Evolutionary conservation across 2,797 vertebrate species (phyloP).

Genomic region (Brachyalestes nurse): DNA sequence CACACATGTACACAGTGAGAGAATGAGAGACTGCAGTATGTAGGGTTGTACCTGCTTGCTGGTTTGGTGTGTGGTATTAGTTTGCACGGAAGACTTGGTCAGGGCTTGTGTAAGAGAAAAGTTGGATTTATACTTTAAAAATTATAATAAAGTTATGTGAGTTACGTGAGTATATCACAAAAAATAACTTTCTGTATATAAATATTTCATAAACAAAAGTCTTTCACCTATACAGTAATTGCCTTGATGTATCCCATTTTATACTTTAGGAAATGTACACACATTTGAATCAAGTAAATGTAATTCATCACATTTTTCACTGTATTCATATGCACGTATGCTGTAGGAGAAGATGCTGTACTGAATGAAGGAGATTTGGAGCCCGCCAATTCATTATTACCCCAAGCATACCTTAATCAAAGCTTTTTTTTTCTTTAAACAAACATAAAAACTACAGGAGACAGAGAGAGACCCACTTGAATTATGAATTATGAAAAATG

Average conservation of each 20-base stretch:
- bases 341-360: background rate
- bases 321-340: background rate
- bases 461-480: background rate
- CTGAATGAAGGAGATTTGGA: background rate
- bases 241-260: too few relatives aligned
- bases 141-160: background rate
- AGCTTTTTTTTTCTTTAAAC: background rate
- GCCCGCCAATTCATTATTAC: background rate
- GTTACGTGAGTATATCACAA: background rate
- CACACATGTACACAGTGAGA: conserved; percentile 24
- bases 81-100: background rate
- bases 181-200: too few relatives aligned
- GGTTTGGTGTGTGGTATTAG: background rate
- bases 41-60: background rate
- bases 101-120: background rate
- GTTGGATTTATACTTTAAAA: background rate
- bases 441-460: background rate
- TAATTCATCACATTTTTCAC: background rate
- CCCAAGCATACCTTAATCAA: background rate
- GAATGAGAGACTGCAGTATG: background rate
- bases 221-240: background rate
- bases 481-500: conserved; percentile 5
- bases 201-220: too few relatives aligned
- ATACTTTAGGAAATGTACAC: too few relatives aligned
- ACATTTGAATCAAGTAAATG: too few relatives aligned